These are phyloP conservation scores for Anarrhichthys ocellatus DNA, from an alignment of 2,113 vertebrate genomes.

Conservation along the genomic window DNA sequence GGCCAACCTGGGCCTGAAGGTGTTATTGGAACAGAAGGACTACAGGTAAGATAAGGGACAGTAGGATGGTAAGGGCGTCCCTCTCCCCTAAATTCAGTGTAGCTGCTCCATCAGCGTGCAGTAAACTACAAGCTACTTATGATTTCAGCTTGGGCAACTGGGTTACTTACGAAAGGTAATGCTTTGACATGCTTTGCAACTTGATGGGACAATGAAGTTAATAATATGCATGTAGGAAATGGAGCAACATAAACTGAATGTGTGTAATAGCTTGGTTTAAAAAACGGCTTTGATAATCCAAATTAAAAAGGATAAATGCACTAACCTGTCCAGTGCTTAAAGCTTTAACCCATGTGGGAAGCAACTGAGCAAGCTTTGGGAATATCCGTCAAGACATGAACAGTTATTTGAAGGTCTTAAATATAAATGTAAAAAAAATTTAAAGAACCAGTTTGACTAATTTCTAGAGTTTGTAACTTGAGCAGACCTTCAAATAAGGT, in stretches of 20 bases:
- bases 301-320: constrained; percentile 28
- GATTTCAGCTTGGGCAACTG: constrained; percentile 69
- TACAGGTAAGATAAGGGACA: constrained; percentile 84
- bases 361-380: constrained; percentile 62
- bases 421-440: not conserved
- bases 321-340: constrained; percentile 64
- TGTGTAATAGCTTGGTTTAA: constrained; percentile 31
- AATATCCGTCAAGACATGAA: constrained; percentile 72
- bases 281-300: constrained; percentile 25
- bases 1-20: constrained; percentile 91
- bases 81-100: constrained; percentile 35
- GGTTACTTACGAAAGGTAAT: constrained; percentile 39
- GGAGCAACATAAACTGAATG: constrained; percentile 28
- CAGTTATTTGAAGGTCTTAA: constrained; percentile 78
- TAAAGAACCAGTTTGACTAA: not conserved
- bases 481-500: constrained; percentile 80
- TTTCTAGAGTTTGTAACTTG: constrained; percentile 1
- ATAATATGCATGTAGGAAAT: constrained; percentile 68
- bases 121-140: constrained; percentile 51
- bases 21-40: constrained; percentile 86
- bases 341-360: constrained; percentile 59
- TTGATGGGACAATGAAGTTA: constrained; percentile 29
- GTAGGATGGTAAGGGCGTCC: constrained; percentile 14
- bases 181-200: constrained; percentile 69
- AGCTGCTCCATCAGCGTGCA: constrained; percentile 46